Percentiles rank a stretch among this genome's conserved stretches.
Evolutionary conservation across 2,888 invertebrate species (phyloP).

Genomic region (Apantesis nais): DNA sequence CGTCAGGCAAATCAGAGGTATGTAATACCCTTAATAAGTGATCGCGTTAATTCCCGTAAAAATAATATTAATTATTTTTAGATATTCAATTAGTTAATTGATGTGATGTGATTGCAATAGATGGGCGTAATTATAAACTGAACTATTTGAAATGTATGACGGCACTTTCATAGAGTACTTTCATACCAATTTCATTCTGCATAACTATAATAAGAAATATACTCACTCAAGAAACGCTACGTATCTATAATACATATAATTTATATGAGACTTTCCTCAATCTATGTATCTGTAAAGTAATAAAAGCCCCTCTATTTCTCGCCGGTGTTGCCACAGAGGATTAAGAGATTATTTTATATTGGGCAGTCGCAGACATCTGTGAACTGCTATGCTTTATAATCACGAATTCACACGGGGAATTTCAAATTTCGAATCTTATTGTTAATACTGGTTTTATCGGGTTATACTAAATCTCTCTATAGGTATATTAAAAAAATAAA

Average conservation of each 20-base stretch:
- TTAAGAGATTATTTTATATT: conserved; percentile 18
- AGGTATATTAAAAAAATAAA: background rate
- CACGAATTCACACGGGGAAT: background rate
- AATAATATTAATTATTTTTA: background rate
- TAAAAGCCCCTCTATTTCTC: conserved; percentile 8
- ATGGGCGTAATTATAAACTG: no score
- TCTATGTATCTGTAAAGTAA: background rate
- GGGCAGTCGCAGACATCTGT: conserved; percentile 20
- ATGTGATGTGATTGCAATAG: no score
- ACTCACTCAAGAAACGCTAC: background rate
- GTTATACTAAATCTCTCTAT: no score
- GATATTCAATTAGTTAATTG: background rate
- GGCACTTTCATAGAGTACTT: background rate
- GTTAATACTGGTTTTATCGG: background rate
- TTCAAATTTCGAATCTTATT: conserved; percentile 1
- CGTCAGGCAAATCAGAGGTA: no score
- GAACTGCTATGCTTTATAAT: conserved; percentile 15
- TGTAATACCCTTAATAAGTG: no score
- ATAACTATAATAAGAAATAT: background rate
- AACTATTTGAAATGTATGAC: no score
- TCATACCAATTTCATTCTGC: background rate
- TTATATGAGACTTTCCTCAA: background rate
- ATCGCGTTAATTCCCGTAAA: no score
- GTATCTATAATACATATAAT: background rate
- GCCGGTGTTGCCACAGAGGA: conserved; percentile 20